phyloP scores from a whole-genome alignment of 1,140 invertebrate genomes.

The Trialeurodes vaporariorum region DNA sequence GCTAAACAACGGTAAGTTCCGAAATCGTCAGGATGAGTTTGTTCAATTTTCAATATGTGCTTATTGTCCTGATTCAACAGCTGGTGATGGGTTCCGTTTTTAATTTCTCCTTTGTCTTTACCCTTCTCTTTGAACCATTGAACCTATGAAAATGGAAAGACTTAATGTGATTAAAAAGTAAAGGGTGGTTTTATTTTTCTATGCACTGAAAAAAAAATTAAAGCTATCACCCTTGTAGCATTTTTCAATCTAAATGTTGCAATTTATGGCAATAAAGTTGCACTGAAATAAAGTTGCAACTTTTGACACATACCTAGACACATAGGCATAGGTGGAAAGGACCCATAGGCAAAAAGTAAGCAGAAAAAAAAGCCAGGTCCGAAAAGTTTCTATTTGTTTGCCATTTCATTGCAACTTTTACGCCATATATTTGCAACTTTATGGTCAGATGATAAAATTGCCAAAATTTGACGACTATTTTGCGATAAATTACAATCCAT shows the following conservation, averaged over 20 bases:
- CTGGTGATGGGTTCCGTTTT: not conserved
- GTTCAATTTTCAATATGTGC: conserved; percentile 11
- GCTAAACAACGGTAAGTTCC: conserved; percentile 11
- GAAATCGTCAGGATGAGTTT: conserved; percentile 8
- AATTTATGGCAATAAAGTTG: not conserved
- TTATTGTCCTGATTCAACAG: not conserved
- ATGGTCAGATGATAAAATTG: too few species aligned
- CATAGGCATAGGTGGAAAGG: not conserved
- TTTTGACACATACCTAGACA: not conserved
- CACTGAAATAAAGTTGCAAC: too few species aligned
- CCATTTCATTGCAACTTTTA: too few species aligned
- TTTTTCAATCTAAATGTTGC: not conserved
- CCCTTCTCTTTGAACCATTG: not conserved
- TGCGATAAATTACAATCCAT: too few species aligned
- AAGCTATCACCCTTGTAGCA: not conserved
- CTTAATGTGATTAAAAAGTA: not conserved
- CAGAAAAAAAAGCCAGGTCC: too few species aligned
- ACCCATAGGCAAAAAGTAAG: too few species aligned
- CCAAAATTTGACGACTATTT: too few species aligned
- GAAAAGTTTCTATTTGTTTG: too few species aligned
- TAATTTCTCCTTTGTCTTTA: not conserved
- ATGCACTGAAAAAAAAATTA: not conserved
- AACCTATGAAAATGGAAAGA: not conserved
- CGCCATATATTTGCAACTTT: too few species aligned
- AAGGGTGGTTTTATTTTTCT: not conserved